Percentiles rank a stretch among this genome's conserved stretches.
Evolutionary conservation across 1,140 invertebrate species (phyloP).

Genomic region (Nephila pilipes): DNA sequence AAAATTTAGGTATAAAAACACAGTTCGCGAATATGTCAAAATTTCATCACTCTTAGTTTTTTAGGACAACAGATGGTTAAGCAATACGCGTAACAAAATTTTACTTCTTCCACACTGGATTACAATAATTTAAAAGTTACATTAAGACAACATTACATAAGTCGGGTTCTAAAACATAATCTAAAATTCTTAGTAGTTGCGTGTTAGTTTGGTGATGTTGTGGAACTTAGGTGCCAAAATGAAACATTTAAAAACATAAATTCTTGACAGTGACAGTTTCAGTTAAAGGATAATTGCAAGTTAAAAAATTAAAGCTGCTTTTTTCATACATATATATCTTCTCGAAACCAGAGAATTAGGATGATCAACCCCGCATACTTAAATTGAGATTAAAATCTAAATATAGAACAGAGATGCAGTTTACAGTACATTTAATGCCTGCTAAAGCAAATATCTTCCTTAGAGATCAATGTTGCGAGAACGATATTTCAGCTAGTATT

Average conservation of each 20-base stretch:
- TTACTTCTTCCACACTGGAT: background rate
- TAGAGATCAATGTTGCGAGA: no score
- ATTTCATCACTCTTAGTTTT: background rate
- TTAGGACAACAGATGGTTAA: slow-evolving; percentile 43
- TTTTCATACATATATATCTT: no score
- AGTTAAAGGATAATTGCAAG: background rate
- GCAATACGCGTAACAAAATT: slow-evolving; percentile 30
- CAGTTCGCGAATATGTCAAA: background rate
- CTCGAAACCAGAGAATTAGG: no score
- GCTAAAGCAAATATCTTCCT: no score
- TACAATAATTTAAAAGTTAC: background rate
- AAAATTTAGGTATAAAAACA: background rate
- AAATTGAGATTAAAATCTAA: no score
- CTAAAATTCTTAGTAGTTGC: background rate
- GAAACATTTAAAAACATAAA: slow-evolving; percentile 8
- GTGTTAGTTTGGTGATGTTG: background rate
- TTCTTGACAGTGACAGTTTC: background rate
- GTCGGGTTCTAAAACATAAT: background rate
- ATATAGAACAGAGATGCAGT: no score
- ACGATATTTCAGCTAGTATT: no score
- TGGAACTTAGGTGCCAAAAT: slow-evolving; percentile 26
- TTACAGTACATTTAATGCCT: no score
- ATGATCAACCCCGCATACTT: no score
- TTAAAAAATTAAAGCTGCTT: background rate
- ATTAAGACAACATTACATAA: background rate